A percentile compares a stretch with the other conserved stretches of the same genome.
Conservation (phyloP, 2,113 vertebrate genomes). For the Cepphus grylle region DNA sequence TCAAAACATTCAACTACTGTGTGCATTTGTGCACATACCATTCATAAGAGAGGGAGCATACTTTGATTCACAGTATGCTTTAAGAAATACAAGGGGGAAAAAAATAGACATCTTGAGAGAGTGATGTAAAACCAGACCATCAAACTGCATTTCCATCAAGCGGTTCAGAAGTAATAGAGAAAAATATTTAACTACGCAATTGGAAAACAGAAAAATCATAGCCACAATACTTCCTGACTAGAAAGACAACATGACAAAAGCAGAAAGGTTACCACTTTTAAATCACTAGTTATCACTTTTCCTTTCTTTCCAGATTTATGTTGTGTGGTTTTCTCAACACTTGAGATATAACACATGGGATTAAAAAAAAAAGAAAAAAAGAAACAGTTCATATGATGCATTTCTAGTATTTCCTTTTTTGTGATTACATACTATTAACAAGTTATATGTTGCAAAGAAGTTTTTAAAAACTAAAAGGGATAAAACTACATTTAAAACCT, state of each 20-base stretch:
- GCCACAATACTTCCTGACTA: not conserved
- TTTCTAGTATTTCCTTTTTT: not conserved
- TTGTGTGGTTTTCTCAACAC: not conserved
- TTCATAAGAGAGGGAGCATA: not conserved
- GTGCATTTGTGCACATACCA: not conserved
- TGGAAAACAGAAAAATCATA: not conserved
- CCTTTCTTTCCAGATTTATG: constrained; percentile 10
- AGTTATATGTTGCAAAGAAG: not conserved
- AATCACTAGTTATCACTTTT: not conserved
- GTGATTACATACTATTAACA: not conserved
- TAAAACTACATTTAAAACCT: not conserved
- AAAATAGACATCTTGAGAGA: not conserved
- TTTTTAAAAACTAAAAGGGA: not conserved
- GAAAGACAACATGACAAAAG: not conserved
- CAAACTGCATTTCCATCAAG: not conserved
- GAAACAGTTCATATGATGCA: not conserved
- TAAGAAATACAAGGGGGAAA: not conserved
- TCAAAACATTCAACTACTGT: not conserved
- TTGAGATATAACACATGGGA: not conserved
- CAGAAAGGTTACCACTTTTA: not conserved
- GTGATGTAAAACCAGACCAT: constrained; percentile 1
- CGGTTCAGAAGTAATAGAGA: not conserved
- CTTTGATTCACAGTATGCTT: not conserved
- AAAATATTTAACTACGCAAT: not conserved
- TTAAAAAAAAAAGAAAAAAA: not conserved